Conservation (phyloP, 1,140 invertebrate species). For the Saccostrea echinata region DNA sequence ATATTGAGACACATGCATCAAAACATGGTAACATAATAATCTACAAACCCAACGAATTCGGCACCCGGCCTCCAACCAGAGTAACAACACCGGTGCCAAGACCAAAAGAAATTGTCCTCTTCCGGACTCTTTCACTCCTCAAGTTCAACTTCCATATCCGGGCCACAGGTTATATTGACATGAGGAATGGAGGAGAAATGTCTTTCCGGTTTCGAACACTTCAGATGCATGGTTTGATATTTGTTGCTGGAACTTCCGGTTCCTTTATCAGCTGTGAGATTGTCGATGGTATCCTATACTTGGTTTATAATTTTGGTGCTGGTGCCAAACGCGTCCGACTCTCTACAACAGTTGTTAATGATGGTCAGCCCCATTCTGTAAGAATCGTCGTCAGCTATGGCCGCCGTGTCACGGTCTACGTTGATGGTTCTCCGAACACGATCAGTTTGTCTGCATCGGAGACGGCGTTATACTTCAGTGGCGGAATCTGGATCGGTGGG, state of each 20-base stretch:
- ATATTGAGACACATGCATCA: conserved; percentile 1
- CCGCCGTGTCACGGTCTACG: conserved; percentile 16
- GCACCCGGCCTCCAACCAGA: not conserved
- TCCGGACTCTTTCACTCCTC: conserved; percentile 45
- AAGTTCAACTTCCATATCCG: conserved; percentile 26
- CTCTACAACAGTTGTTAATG: conserved; percentile 61
- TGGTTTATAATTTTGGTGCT: conserved; percentile 69
- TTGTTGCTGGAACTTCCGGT: conserved; percentile 40
- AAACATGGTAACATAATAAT: not conserved
- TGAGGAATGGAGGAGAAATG: conserved; percentile 46
- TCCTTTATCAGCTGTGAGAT: conserved; percentile 62
- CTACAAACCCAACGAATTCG: conserved; percentile 38
- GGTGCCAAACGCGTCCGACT: conserved; percentile 55
- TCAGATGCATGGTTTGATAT: conserved; percentile 48
- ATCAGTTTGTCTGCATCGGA: conserved; percentile 3
- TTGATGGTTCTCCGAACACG: conserved; percentile 35
- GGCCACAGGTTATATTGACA: conserved; percentile 48
- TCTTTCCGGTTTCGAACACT: conserved; percentile 53
- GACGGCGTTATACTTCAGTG: conserved; percentile 44
- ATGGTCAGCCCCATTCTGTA: conserved; percentile 68
- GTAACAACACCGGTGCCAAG: not conserved
- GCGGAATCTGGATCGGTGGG: conserved; percentile 52
- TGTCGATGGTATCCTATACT: conserved; percentile 71
- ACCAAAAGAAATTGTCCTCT: conserved; percentile 26
- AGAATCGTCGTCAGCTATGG: conserved; percentile 12